phyloP scores from a whole-genome alignment of 2,797 vertebrate species.

The Rhinogobio ventralis region DNA sequence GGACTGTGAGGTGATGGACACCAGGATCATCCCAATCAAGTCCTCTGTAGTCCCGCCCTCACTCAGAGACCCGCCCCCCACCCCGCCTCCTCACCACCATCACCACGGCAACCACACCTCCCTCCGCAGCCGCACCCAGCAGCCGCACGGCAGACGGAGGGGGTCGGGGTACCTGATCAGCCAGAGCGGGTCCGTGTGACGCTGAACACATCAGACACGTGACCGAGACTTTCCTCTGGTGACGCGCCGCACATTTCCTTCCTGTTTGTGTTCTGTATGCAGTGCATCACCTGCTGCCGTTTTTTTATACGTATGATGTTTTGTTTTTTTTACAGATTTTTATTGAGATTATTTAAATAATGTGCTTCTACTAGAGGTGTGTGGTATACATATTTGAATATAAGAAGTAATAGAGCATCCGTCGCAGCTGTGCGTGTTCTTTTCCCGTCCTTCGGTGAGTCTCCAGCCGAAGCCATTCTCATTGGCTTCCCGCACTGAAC shows the following conservation, averaged over 20 bases:
- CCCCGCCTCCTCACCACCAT: slow-evolving; percentile 70
- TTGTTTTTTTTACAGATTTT: slow-evolving; percentile 32
- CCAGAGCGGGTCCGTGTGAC: slow-evolving; percentile 68
- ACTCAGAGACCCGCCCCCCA: slow-evolving; percentile 74
- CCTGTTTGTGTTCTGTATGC: not conserved
- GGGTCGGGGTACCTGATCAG: slow-evolving; percentile 69
- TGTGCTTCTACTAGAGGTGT: not conserved
- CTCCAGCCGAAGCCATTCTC: too few species aligned
- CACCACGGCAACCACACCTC: slow-evolving; percentile 76
- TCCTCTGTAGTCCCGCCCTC: slow-evolving; percentile 88
- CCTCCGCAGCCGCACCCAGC: slow-evolving; percentile 67
- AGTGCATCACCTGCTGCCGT: slow-evolving; percentile 1
- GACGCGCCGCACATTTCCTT: not conserved
- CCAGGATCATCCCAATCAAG: slow-evolving; percentile 90
- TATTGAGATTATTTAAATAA: slow-evolving; percentile 27
- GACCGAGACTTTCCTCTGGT: too few species aligned
- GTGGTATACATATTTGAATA: slow-evolving; percentile 4
- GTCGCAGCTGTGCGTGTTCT: not conserved
- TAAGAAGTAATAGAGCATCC: not conserved
- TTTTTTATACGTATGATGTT: not conserved
- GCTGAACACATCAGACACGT: too few species aligned
- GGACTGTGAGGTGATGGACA: slow-evolving; percentile 94
- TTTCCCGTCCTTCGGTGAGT: not conserved
- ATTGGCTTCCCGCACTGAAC: not conserved
- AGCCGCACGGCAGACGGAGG: slow-evolving; percentile 49